Evolutionary conservation across 2,113 vertebrate species (phyloP).

Genomic region (Bubo blakistoni): DNA sequence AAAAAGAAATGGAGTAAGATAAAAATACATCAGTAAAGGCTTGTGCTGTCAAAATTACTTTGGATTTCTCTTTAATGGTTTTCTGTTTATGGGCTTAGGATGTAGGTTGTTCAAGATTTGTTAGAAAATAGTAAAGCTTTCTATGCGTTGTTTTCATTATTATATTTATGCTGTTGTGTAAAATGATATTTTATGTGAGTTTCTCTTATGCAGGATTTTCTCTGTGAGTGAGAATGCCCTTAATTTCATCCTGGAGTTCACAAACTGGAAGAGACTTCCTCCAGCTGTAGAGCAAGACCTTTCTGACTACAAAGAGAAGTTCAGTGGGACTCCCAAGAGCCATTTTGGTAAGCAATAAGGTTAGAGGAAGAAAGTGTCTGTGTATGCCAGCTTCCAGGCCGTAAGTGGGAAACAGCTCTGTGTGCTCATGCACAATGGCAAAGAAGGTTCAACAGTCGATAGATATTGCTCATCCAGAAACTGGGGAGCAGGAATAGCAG

Average conservation of each 20-base stretch:
- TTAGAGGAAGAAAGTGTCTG: neutral
- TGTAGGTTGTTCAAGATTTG: neutral
- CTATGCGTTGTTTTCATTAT: neutral
- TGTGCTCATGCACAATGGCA: neutral
- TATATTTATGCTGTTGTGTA: neutral
- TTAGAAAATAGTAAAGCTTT: neutral
- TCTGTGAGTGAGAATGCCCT: neutral
- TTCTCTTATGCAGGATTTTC: neutral
- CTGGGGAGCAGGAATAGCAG: neutral
- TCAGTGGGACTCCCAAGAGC: slow-evolving; percentile 21
- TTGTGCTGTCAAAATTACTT: neutral
- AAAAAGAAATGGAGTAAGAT: neutral
- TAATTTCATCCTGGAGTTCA: slow-evolving; percentile 45
- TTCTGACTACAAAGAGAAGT: neutral
- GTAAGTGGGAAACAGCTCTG: neutral
- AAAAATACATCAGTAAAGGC: neutral
- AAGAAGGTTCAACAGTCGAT: neutral
- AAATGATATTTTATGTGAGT: neutral
- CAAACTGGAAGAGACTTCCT: slow-evolving; percentile 52
- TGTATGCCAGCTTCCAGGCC: neutral
- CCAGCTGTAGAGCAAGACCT: slow-evolving; percentile 4
- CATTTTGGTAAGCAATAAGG: slow-evolving; percentile 16
- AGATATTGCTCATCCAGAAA: neutral
- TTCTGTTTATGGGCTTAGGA: neutral
- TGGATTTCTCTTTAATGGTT: neutral